Evolutionary conservation across 2,113 vertebrate species (phyloP).

Genomic region (Myodes glareolus): DNA sequence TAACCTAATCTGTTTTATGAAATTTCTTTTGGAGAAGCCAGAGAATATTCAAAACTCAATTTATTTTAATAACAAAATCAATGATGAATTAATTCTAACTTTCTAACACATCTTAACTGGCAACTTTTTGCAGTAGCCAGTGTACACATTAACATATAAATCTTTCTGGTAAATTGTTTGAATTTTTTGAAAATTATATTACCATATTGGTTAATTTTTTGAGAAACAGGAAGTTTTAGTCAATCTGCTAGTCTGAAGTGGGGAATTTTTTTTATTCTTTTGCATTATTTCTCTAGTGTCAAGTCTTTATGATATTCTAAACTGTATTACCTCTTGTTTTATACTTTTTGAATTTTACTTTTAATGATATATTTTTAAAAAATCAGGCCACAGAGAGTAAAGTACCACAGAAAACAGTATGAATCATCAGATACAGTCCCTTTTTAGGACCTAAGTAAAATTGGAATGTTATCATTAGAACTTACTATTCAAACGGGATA

Average conservation of each 20-base stretch:
- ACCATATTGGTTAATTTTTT: background rate
- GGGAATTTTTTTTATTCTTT: background rate
- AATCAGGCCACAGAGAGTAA: background rate
- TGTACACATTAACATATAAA: background rate
- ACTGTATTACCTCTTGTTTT: conserved; percentile 25
- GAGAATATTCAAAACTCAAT: background rate
- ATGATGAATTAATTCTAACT: conserved; percentile 16
- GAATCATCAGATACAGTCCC: background rate
- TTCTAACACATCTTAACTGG: background rate
- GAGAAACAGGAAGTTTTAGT: background rate
- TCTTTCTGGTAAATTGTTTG: background rate
- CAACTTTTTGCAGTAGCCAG: background rate
- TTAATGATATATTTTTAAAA: conserved; percentile 14
- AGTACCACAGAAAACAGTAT: background rate
- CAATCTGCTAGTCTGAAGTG: background rate
- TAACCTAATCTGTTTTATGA: background rate
- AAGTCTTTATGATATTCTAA: background rate
- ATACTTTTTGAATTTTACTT: conserved; percentile 47
- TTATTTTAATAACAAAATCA: background rate
- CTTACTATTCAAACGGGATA: conserved; percentile 21
- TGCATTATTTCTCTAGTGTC: background rate
- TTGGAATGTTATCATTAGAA: conserved; percentile 45
- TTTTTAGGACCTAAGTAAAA: conserved; percentile 48
- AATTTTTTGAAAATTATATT: background rate
- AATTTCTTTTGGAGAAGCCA: background rate